These are phyloP conservation scores for Ara ararauna DNA, from an alignment of 2,797 vertebrate genomes.

Conservation along the genomic window DNA sequence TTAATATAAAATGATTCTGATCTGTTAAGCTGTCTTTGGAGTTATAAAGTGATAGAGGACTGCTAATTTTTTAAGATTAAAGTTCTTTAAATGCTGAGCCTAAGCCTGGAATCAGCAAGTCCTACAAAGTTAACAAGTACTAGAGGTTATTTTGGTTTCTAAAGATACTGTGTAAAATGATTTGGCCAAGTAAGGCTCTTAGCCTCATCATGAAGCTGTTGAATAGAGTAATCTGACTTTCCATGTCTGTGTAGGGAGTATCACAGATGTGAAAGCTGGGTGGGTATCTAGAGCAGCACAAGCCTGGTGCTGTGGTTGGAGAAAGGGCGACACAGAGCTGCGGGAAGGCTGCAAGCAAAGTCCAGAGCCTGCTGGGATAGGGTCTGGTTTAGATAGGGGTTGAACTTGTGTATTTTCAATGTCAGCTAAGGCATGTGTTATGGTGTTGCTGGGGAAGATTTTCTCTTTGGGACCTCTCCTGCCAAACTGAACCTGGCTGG, in stretches of 20 bases:
- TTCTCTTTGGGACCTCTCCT: background rate
- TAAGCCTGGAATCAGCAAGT: background rate
- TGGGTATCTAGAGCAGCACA: background rate
- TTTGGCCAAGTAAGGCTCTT: background rate
- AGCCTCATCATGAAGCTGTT: background rate
- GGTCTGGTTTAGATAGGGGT: background rate
- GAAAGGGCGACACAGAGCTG: background rate
- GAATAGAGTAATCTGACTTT: background rate
- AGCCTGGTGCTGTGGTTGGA: background rate
- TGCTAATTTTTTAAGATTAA: slow-evolving; percentile 4
- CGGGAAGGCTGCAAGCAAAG: background rate
- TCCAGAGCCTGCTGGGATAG: rapidly evolving
- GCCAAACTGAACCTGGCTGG: background rate
- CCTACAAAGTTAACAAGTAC: background rate
- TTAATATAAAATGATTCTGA: slow-evolving; percentile 14
- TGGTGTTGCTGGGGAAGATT: background rate
- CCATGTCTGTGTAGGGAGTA: background rate
- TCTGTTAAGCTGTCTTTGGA: background rate
- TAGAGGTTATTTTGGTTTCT: background rate
- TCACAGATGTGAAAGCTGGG: background rate
- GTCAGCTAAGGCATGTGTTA: background rate
- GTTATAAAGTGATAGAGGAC: background rate
- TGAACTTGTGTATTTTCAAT: background rate
- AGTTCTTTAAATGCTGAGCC: background rate
- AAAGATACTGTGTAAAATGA: background rate